These are phyloP conservation scores for Corella eumyota DNA, from an alignment of 23 tunicate species.

Conservation along the genomic window DNA sequence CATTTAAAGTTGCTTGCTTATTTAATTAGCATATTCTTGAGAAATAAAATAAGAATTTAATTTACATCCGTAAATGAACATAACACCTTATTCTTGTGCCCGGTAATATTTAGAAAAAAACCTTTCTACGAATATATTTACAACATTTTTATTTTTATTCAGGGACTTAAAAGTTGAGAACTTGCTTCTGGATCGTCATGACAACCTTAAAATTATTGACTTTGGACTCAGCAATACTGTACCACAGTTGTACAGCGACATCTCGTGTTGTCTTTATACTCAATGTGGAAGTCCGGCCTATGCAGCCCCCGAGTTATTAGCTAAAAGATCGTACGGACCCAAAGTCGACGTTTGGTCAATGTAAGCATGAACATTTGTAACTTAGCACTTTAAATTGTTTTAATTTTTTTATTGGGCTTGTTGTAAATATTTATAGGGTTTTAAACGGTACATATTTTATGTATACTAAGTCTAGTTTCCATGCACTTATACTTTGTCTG, in stretches of 20 bases:
- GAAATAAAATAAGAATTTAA: no score
- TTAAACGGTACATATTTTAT: background rate
- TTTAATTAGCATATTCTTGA: no score
- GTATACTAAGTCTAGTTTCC: background rate
- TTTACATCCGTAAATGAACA: no score
- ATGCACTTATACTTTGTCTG: no score
- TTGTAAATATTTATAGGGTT: background rate
- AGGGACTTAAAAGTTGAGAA: constrained; percentile 98
- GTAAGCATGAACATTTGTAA: constrained; percentile 49
- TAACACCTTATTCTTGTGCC: no score
- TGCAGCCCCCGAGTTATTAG: constrained; percentile 97
- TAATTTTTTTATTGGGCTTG: background rate
- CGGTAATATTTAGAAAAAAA: no score
- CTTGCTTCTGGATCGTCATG: constrained; percentile 69
- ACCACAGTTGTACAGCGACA: constrained; percentile 22
- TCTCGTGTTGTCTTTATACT: constrained; percentile 41
- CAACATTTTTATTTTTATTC: constrained; percentile 11
- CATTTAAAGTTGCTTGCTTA: no score
- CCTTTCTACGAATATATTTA: no score
- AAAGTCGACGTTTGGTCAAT: constrained; percentile 99
- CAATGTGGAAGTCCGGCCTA: constrained; percentile 99
- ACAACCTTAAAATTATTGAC: constrained; percentile 89
- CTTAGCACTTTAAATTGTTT: background rate
- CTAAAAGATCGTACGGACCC: constrained; percentile 85
- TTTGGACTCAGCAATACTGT: constrained; percentile 91